phyloP scores from a whole-genome alignment of 2,797 vertebrate species.

The Rallus crepitans region DNA sequence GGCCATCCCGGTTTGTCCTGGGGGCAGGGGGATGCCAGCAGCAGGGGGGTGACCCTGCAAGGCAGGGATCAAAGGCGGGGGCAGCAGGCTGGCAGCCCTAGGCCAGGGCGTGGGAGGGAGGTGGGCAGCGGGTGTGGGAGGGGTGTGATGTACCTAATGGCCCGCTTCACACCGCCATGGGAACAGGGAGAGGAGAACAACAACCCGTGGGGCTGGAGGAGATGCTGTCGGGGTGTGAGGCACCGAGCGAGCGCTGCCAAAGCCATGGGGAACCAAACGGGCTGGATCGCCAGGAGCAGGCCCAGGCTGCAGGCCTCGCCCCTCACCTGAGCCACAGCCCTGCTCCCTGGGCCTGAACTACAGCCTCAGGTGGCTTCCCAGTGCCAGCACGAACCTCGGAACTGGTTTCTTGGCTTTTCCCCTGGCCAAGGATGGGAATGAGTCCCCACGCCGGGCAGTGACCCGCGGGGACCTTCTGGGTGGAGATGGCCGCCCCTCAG shows the following conservation, averaged over 20 bases:
- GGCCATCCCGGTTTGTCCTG: background rate
- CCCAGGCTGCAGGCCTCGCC: background rate
- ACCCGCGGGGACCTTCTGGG: no score
- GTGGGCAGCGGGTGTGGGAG: background rate
- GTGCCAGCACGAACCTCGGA: no score
- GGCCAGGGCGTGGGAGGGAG: background rate
- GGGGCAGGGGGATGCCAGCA: background rate
- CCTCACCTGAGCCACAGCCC: constrained; percentile 5
- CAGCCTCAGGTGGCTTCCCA: no score
- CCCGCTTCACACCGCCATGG: rapidly evolving
- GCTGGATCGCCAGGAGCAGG: background rate
- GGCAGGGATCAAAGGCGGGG: background rate
- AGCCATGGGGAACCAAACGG: constrained; percentile 26
- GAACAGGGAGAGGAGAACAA: constrained; percentile 28
- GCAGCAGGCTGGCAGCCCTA: background rate
- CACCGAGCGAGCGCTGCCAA: rapidly evolving
- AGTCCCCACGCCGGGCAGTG: no score
- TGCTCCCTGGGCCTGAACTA: no score
- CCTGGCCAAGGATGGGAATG: no score
- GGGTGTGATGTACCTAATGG: constrained; percentile 8
- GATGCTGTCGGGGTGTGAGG: background rate
- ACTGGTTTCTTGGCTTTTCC: no score
- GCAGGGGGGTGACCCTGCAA: background rate
- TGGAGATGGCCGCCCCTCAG: background rate
- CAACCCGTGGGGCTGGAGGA: background rate